phyloP scores from a whole-genome alignment of 1,140 invertebrate species.

The Probaryconus sp. region DNA sequence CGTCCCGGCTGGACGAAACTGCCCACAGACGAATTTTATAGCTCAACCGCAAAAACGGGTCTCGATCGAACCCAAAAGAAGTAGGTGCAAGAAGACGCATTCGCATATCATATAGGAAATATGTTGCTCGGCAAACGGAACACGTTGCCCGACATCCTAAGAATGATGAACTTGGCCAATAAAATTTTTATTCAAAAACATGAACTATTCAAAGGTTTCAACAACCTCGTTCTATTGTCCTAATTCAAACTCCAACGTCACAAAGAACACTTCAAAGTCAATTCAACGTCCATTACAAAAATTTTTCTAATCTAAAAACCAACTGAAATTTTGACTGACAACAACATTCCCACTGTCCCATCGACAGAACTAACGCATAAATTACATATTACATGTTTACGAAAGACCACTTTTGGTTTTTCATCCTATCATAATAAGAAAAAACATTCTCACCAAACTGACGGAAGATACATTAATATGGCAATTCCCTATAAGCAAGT shows the following conservation, averaged over 20 bases:
- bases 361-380: no score
- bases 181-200: slow-evolving; percentile 12
- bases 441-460: no score
- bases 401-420: no score
- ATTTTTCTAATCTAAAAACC: no score
- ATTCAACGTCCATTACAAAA: no score
- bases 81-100: slow-evolving; percentile 66
- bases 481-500: slow-evolving; percentile 24
- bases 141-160: not conserved
- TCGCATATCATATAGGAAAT: slow-evolving; percentile 59
- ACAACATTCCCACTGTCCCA: no score
- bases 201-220: not conserved
- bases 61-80: slow-evolving; percentile 45
- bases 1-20: slow-evolving; percentile 73
- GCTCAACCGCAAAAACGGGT: slow-evolving; percentile 68
- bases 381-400: no score
- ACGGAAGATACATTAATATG: slow-evolving; percentile 27
- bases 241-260: no score
- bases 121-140: slow-evolving; percentile 52
- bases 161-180: slow-evolving; percentile 11
- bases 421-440: no score
- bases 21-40: slow-evolving; percentile 76
- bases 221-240: slow-evolving; percentile 19
- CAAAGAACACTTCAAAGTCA: no score
- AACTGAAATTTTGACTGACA: no score